phyloP scores from a whole-genome alignment of 2,888 invertebrate species.

The Drosophila limbata region DNA sequence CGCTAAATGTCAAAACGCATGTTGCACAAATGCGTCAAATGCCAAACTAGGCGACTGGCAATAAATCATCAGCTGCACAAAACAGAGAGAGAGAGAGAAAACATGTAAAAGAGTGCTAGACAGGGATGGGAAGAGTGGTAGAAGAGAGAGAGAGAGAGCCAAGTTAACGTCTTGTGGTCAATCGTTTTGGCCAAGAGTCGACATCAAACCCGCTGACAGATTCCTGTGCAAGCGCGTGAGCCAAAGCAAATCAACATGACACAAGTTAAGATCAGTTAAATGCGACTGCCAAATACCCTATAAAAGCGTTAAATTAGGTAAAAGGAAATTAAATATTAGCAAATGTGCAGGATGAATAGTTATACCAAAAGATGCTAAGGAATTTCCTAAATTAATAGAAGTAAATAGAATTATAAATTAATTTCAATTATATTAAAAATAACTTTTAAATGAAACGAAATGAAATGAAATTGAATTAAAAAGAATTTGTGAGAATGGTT shows the following conservation, averaged over 20 bases:
- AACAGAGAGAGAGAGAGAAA: not conserved
- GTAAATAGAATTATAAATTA: too few relatives aligned
- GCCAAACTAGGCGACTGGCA: conserved; percentile 69
- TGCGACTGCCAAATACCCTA: conserved; percentile 11
- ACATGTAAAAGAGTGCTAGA: not conserved
- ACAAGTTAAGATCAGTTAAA: not conserved
- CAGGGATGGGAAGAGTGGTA: not conserved
- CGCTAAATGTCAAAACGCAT: conserved; percentile 79
- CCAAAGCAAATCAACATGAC: conserved; percentile 23
- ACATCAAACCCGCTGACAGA: conserved; percentile 54
- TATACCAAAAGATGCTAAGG: not conserved
- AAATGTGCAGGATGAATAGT: not conserved
- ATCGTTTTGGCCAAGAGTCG: conserved; percentile 45
- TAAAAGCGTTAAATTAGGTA: not conserved
- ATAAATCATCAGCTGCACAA: conserved; percentile 67
- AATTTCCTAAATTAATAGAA: too few relatives aligned
- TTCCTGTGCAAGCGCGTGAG: conserved; percentile 47
- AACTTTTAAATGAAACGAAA: too few relatives aligned
- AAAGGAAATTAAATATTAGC: not conserved
- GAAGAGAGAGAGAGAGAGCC: not conserved
- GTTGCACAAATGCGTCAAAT: conserved; percentile 80
- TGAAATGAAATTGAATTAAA: too few relatives aligned
- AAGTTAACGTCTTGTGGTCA: conserved; percentile 20
- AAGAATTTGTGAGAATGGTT: too few relatives aligned
- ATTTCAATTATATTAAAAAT: too few relatives aligned